These are phyloP conservation scores for Nemurella pictetii DNA, from an alignment of 2,888 invertebrate species.

Conservation along the genomic window DNA sequence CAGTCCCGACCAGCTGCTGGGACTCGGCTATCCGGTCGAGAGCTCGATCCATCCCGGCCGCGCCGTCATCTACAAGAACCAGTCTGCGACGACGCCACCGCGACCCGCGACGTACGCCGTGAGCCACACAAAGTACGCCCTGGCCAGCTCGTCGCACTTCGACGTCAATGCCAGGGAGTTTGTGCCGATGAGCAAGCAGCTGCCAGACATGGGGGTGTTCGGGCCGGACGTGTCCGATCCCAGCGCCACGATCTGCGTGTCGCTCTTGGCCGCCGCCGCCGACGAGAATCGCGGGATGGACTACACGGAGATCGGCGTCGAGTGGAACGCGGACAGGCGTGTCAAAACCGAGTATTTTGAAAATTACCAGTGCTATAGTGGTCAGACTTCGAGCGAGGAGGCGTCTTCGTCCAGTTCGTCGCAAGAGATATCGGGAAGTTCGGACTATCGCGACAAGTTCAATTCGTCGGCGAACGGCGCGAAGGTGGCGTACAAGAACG, in stretches of 20 bases:
- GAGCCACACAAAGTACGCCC: constrained; percentile 45
- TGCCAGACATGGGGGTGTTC: constrained; percentile 22
- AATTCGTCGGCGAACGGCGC: too few species aligned
- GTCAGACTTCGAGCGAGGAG: constrained; percentile 44
- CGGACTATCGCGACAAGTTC: constrained; percentile 14
- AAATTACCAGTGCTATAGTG: constrained; percentile 12
- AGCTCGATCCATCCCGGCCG: constrained; percentile 62
- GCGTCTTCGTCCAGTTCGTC: constrained; percentile 31
- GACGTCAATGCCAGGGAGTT: constrained; percentile 72
- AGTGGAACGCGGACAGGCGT: constrained; percentile 46
- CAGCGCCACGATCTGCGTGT: constrained; percentile 30
- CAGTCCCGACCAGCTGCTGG: constrained; percentile 62
- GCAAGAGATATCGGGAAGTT: constrained; percentile 30
- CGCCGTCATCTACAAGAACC: constrained; percentile 63
- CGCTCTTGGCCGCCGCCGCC: constrained; percentile 20
- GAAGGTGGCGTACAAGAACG: constrained; percentile 40
- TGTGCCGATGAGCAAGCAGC: constrained; percentile 54
- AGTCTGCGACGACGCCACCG: constrained; percentile 35
- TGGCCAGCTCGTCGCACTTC: constrained; percentile 49
- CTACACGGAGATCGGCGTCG: constrained; percentile 41
- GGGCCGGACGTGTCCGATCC: constrained; percentile 21
- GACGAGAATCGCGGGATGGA: constrained; percentile 34
- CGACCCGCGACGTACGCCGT: constrained; percentile 45
- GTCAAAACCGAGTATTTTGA: constrained; percentile 19
- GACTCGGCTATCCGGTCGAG: constrained; percentile 73